phyloP scores from a whole-genome alignment of 2,888 invertebrate species.

The Charanyca ferruginea region DNA sequence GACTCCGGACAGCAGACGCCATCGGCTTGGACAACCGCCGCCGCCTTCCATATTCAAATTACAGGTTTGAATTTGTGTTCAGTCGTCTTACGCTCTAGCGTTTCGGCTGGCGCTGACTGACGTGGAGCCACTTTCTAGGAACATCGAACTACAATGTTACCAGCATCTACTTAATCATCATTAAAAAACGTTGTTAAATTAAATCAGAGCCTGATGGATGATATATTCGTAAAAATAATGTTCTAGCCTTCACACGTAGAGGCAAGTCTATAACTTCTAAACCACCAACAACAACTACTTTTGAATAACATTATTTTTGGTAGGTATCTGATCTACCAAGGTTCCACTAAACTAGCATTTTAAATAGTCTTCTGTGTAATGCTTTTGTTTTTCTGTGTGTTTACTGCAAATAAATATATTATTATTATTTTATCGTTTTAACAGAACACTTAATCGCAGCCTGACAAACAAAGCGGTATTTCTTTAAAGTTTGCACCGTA shows the following conservation, averaged over 20 bases:
- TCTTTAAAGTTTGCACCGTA: conserved; percentile 51
- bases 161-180: not conserved
- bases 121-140: conserved; percentile 33
- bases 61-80: conserved; percentile 80
- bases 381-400: no score
- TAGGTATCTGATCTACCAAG: no score
- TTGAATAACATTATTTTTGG: no score
- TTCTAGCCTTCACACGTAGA: not conserved
- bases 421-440: not conserved
- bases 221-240: not conserved
- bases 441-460: conserved; percentile 17
- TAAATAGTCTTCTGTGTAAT: no score
- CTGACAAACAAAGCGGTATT: conserved; percentile 57
- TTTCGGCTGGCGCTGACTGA: conserved; percentile 7
- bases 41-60: conserved; percentile 82
- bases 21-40: no score
- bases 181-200: not conserved
- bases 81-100: conserved; percentile 25
- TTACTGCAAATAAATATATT: no score
- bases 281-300: no score
- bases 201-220: not conserved
- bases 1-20: conserved; percentile 28
- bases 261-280: no score
- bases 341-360: no score
- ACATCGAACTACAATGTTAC: conserved; percentile 14